Percentiles rank a stretch among this genome's conserved stretches.
phyloP scores from a whole-genome alignment of 1,140 invertebrate species.

The Aphidius ervi region DNA sequence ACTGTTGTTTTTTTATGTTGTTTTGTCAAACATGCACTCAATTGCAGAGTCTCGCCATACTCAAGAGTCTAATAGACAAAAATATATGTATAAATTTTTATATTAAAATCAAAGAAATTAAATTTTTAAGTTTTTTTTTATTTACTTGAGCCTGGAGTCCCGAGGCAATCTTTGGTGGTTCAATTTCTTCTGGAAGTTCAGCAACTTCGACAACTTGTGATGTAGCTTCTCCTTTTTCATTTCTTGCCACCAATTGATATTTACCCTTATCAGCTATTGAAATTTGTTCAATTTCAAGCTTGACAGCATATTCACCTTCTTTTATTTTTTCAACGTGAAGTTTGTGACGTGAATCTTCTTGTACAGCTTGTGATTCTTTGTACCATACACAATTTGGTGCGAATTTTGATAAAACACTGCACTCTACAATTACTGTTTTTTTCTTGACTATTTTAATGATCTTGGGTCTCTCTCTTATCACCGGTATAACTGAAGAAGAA shows the following conservation, averaged over 20 bases:
- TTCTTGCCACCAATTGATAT: constrained; percentile 87
- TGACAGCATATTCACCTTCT: constrained; percentile 82
- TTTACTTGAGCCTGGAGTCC: constrained; percentile 70
- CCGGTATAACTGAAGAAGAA: constrained; percentile 72
- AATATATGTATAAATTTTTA: constrained; percentile 10
- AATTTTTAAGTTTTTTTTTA: constrained; percentile 24
- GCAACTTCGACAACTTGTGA: constrained; percentile 85
- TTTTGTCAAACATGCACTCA: constrained; percentile 67
- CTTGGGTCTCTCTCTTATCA: constrained; percentile 88
- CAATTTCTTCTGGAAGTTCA: constrained; percentile 69
- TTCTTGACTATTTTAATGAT: constrained; percentile 86
- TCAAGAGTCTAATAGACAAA: constrained; percentile 53
- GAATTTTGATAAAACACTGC: constrained; percentile 81
- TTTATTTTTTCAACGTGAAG: constrained; percentile 73
- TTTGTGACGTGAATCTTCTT: constrained; percentile 69
- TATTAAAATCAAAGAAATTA: constrained; percentile 1
- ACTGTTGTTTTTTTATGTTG: constrained; percentile 67
- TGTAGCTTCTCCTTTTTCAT: constrained; percentile 88
- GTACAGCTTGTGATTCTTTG: constrained; percentile 75
- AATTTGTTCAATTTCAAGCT: constrained; percentile 80
- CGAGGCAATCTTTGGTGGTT: constrained; percentile 65
- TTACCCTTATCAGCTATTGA: constrained; percentile 76
- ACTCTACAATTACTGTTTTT: constrained; percentile 86
- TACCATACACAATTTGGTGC: constrained; percentile 86
- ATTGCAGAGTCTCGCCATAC: constrained; percentile 75